phyloP scores from a whole-genome alignment of 1,140 invertebrate species.

The Scaptomyza hsui region DNA sequence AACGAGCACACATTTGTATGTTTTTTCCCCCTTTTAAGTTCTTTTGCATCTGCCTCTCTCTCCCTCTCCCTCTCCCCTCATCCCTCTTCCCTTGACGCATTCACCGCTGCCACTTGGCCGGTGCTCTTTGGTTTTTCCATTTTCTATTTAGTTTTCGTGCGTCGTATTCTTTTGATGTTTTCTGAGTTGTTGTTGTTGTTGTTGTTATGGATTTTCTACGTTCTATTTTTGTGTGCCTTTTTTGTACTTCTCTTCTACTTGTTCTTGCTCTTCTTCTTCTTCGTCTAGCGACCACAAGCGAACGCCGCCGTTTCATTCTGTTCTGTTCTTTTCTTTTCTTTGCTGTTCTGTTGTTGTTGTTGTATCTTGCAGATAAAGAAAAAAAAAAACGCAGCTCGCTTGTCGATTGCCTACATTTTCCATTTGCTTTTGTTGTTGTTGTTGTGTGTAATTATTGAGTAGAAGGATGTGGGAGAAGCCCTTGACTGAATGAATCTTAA shows the following conservation, averaged over 20 bases:
- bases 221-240: slow-evolving; percentile 75
- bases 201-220: slow-evolving; percentile 62
- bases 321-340: too few species aligned
- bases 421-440: slow-evolving; percentile 49
- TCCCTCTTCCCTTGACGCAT: too few species aligned
- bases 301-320: slow-evolving; percentile 18
- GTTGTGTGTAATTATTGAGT: slow-evolving; percentile 64
- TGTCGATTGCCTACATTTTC: slow-evolving; percentile 69
- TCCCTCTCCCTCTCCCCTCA: neutral
- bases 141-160: slow-evolving; percentile 78
- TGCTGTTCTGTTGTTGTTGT: slow-evolving; percentile 7
- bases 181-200: slow-evolving; percentile 38
- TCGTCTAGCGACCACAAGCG: slow-evolving; percentile 61
- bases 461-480: slow-evolving; percentile 80
- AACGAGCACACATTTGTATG: neutral
- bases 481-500: slow-evolving; percentile 77
- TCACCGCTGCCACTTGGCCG: slow-evolving; percentile 35
- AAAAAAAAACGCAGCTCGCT: slow-evolving; percentile 27
- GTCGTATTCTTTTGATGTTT: slow-evolving; percentile 79
- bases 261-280: slow-evolving; percentile 43
- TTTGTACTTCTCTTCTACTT: slow-evolving; percentile 40
- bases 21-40: slow-evolving; percentile 4
- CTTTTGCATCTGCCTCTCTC: slow-evolving; percentile 4
- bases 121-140: slow-evolving; percentile 61
- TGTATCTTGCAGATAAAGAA: slow-evolving; percentile 76